Base-by-base conservation (phyloP, 2,888 invertebrate species). In the Ypsolopha scabrella region DNA sequence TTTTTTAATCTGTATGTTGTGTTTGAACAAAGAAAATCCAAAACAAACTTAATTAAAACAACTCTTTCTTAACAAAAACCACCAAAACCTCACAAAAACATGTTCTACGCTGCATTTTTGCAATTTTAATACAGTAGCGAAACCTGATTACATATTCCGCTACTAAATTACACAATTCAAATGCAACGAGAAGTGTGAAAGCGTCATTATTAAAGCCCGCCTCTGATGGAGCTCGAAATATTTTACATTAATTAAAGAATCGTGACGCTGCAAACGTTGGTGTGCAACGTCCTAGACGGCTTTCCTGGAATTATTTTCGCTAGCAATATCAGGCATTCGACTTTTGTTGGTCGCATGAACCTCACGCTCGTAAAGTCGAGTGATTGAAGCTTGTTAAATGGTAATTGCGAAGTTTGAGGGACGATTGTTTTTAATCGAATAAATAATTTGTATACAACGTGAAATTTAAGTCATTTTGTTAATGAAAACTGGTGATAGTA, bases 151-250 rank as follows among this genome's bases (percentile, higher is more conserved):
- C 39, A 39, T 39, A 38, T 14, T 44, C 24, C 14, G 43, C 14
- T 13, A 44, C 24, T 44, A 34, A 51, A 55, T 57, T 54, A 39
- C 55, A 52, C 53, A 38, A 52, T 54, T 54, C 54, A 55, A 58
- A 56, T 55, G 57, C 56, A 53, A 51, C 51, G 49, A 54, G 48
- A 57, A 55, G 55, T 53, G 51, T 52, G 45, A 9, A 55, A 57
- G 37, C 44, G 35, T 49, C 47, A 46, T 53, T 53, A 52, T 48
- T 51, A 51, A 44, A 14, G n/a, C 39, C 41, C 50, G 39, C 36
- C 48, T 35, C 48, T 45, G 51, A 53, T 51, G 47, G 47, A 41
- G 39, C 44, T 24, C 44, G 50, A 50, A 48, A 51, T 53, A 51
- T 51, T 51, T 45, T 45, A 45, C 44, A 41, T 51, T 51, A 51